Percentiles rank a stretch among this genome's conserved stretches.
Conservation (phyloP, 2,113 vertebrate species). For the Hipposideros armiger region DNA sequence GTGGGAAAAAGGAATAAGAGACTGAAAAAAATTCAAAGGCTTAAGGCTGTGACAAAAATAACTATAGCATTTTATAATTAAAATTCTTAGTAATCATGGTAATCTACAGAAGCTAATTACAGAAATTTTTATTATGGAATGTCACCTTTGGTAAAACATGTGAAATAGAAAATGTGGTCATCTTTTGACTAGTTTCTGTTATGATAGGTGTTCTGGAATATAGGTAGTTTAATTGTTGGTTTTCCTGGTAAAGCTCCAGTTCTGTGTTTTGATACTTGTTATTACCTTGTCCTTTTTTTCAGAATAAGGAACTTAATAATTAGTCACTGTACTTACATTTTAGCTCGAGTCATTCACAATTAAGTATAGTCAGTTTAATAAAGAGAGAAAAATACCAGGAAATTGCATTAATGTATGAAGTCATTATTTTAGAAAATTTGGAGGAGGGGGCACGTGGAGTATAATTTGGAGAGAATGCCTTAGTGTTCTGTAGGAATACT, state of each 20-base stretch:
- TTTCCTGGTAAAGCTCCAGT: neutral
- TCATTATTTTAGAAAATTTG: conserved; percentile 30
- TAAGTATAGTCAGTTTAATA: neutral
- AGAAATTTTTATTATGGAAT: conserved; percentile 23
- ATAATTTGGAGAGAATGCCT: conserved; percentile 19
- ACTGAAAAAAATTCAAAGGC: neutral
- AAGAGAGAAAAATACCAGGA: conserved; percentile 53
- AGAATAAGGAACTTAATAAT: conserved; percentile 51
- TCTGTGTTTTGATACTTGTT: neutral
- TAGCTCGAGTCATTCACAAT: conserved; percentile 21
- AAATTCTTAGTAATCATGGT: conserved; percentile 22
- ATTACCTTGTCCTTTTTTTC: neutral
- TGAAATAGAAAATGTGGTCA: conserved; percentile 36
- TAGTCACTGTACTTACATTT: conserved; percentile 43
- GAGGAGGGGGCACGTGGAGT: neutral
- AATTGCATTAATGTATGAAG: conserved; percentile 25
- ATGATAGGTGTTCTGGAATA: neutral
- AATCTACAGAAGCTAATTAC: neutral
- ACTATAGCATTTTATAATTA: conserved; percentile 9
- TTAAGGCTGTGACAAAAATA: conserved; percentile 10
- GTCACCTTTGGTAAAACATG: conserved; percentile 28
- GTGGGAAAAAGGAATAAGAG: neutral
- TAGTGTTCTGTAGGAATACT: neutral
- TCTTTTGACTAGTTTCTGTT: conserved; percentile 42
- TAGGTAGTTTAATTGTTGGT: conserved; percentile 23